These are phyloP conservation scores for Neolamprologus modestus DNA, from an alignment of 2,113 vertebrate species.

Conservation along the genomic window DNA sequence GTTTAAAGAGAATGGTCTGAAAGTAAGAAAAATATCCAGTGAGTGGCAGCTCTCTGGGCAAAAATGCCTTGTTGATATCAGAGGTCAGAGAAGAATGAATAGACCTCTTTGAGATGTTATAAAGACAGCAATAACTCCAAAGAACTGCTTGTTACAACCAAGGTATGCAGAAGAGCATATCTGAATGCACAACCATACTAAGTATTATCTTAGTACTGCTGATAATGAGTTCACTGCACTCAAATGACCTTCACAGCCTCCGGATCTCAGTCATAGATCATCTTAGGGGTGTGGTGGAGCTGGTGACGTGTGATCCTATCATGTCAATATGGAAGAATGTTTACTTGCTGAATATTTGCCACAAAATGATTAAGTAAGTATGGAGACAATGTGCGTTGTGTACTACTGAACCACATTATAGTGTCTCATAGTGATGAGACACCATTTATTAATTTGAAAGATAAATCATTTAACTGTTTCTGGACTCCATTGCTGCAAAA, in stretches of 20 bases:
- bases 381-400: background rate
- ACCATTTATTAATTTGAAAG: background rate
- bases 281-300: accelerated
- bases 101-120: background rate
- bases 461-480: background rate
- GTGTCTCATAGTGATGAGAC: background rate
- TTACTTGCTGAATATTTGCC: background rate
- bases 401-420: background rate
- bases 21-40: background rate
- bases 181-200: background rate
- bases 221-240: background rate
- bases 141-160: background rate
- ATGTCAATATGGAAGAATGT: background rate
- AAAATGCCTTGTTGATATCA: background rate
- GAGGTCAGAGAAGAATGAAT: background rate
- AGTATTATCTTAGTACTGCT: background rate
- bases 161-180: background rate
- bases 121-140: accelerated
- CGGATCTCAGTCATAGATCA: background rate
- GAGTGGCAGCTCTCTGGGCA: background rate
- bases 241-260: background rate
- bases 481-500: background rate
- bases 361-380: background rate
- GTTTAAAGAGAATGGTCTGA: background rate
- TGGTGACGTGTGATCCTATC: background rate